These are phyloP conservation scores for Oreochromis aureus DNA, from an alignment of 2,113 vertebrate genomes.

Conservation along the genomic window DNA sequence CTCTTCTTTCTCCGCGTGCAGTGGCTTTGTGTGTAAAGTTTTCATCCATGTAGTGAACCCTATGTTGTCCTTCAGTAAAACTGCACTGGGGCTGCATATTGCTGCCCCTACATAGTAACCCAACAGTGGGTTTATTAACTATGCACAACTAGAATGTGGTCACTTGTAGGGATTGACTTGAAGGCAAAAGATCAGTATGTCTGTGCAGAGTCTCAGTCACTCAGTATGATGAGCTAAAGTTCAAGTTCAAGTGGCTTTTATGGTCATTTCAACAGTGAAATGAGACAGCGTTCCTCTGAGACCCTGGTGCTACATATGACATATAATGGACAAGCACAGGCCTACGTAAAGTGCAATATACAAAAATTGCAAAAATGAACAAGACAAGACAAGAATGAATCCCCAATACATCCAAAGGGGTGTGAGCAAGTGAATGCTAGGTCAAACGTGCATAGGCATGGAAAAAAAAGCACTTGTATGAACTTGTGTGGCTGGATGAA, in stretches of 20 bases:
- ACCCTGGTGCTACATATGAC: background rate
- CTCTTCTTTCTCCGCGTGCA: background rate
- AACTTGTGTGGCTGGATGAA: background rate
- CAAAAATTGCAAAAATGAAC: background rate
- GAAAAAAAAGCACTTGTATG: background rate
- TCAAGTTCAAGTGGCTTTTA: background rate
- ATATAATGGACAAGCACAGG: background rate
- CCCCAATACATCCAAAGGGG: background rate
- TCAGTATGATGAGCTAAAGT: background rate
- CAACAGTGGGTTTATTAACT: background rate
- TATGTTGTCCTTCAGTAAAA: background rate
- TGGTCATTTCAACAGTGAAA: background rate
- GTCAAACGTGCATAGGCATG: background rate
- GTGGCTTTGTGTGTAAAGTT: background rate
- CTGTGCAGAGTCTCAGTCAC: background rate
- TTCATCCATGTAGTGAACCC: background rate
- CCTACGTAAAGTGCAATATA: background rate
- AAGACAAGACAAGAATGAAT: background rate
- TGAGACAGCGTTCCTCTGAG: background rate
- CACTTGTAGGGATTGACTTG: background rate
- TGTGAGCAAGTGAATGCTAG: background rate
- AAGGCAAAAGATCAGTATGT: background rate
- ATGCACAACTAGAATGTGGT: background rate
- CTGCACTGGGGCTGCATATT: background rate
- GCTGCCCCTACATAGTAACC: background rate